Conservation (phyloP, 2,888 invertebrate genomes). For the Tyria jacobaeae region DNA sequence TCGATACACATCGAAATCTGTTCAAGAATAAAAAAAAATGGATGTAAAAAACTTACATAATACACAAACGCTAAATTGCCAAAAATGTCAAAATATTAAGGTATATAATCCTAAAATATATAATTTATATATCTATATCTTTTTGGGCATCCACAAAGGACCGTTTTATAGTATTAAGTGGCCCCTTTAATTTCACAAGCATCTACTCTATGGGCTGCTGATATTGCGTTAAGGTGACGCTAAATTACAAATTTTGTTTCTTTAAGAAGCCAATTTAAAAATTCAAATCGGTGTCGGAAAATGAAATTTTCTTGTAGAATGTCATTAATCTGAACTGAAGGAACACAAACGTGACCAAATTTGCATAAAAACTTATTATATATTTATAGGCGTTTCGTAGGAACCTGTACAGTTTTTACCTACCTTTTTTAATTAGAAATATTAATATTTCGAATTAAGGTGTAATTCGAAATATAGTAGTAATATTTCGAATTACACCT, state of each 20-base stretch:
- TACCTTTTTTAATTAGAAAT: no score
- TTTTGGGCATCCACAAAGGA: not conserved
- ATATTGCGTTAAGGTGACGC: constrained; percentile 5
- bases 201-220: constrained; percentile 1
- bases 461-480: no score
- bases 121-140: not conserved
- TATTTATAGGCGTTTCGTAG: not conserved
- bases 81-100: no score
- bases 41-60: no score
- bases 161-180: not conserved
- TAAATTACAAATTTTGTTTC: constrained; percentile 13
- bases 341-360: constrained; percentile 14
- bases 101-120: no score
- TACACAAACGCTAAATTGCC: no score
- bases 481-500: no score
- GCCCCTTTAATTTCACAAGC: not conserved
- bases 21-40: no score
- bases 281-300: constrained; percentile 18
- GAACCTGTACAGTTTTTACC: not conserved
- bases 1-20: no score
- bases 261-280: constrained; percentile 20
- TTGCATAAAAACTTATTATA: not conserved
- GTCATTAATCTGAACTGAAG: constrained; percentile 17
- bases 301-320: constrained; percentile 19
- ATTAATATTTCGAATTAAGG: no score